Evolutionary conservation across 2,113 vertebrate genomes (phyloP), one percentile per base, ranked within the genome.

Genomic region (Scytalopus superciliaris): DNA sequence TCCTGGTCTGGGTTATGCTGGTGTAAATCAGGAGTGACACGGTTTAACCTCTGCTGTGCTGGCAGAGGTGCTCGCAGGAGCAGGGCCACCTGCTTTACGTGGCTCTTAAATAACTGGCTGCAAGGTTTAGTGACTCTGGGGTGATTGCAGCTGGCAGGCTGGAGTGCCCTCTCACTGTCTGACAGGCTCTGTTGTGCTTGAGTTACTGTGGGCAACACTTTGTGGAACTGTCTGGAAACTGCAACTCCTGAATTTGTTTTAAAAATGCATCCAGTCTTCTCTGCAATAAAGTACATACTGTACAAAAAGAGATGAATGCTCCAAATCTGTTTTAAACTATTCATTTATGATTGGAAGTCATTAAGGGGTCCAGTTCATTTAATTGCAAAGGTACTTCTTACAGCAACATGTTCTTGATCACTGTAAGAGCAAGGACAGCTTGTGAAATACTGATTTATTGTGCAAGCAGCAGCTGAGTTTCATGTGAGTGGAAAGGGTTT

Each of bases 221-320:
- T 3, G 7, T 66, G 62, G 68, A 55, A 76, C 33, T 72, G 45
- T 80, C 74, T 80, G 87, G 85, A 63, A 89, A 91, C 64, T 70
- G 37, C 50, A 52, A 14, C 83, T 75, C 75, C 89, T 57, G 45
- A 25, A 42, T 86, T 80, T 92, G 60, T 94, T 92, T 87, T 37
- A 39, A 77, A 92, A 93, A 33, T 31, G 75, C 35, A 22, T 87
- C 44, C 30, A 23, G 64, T 97, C 77, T 84, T 76, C 95, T 81
- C 94, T 69, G 56, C 88, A 97, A 97, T 98, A 98, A 98, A 98
- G 64, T 21, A 19, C 2, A 4, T 62, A 67, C 42, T 96, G n/a
- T 55, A 21, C 28, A 87, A 77, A 73, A 35, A 57, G 17, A 68
- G 19, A 8, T 60, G 56, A 44, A 5, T 40, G 28, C 67, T 64